Conservation (phyloP, 2,113 vertebrate genomes). For the Siphamia tubifer region DNA sequence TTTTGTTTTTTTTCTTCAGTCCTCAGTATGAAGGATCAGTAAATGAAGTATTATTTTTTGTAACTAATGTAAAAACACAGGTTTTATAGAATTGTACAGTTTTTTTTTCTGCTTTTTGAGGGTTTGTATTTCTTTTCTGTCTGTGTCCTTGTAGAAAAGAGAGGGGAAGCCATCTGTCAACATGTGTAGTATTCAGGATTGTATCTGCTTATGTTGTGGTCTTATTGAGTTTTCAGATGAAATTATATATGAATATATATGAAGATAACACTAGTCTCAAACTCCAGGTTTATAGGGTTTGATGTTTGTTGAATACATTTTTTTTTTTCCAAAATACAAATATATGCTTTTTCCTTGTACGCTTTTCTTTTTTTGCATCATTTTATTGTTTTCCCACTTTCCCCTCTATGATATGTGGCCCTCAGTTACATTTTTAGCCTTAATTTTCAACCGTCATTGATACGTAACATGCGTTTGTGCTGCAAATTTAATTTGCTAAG, state of each 20-base stretch:
- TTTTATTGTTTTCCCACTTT: conserved; percentile 29
- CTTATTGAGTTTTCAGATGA: conserved; percentile 73
- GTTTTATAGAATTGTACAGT: conserved; percentile 99
- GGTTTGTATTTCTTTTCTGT: conserved; percentile 40
- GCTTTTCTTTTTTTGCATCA: conserved; percentile 22
- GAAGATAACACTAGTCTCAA: conserved; percentile 76
- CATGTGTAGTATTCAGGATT: conserved; percentile 67
- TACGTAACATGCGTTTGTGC: background rate
- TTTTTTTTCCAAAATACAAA: conserved; percentile 36
- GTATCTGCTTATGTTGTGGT: conserved; percentile 70
- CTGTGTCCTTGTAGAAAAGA: conserved; percentile 57
- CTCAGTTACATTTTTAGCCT: conserved; percentile 22
- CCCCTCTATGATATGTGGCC: background rate
- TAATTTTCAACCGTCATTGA: conserved; percentile 17
- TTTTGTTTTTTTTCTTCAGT: conserved; percentile 56
- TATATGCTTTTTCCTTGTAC: conserved; percentile 38
- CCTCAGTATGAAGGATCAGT: conserved; percentile 91
- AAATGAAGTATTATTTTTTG: conserved; percentile 97
- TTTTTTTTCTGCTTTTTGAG: conserved; percentile 80
- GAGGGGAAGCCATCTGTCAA: conserved; percentile 68
- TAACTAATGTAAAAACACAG: conserved; percentile 99
- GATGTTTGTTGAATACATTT: conserved; percentile 47
- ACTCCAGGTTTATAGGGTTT: conserved; percentile 68
- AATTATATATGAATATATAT: conserved; percentile 77
- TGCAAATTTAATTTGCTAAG: conserved; percentile 22